Base-by-base conservation (phyloP, 2,797 vertebrate species). In the Hephaestus fuliginosus region DNA sequence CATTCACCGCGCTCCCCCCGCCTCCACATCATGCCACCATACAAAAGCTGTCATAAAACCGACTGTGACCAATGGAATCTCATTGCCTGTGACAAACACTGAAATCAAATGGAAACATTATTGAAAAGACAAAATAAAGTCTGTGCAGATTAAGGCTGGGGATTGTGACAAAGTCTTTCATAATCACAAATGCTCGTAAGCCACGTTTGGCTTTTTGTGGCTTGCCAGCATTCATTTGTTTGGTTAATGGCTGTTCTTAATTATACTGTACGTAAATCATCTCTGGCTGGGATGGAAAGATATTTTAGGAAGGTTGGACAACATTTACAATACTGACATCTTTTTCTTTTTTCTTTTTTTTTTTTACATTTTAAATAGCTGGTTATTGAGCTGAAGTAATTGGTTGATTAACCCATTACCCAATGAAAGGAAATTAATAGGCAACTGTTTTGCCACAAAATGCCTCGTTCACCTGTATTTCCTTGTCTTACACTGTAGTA, bases 91-190 rank as follows among this genome's bases (percentile, higher is more conserved):
- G 55, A 2, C 53, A 70, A 78, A 73, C 36, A 58, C 41, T 46
- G 68, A 67, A 85, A 65, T 81, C 64, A n/a, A 74, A 61, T 56
- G 25, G 25, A 39, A 81, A 74, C n/a, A n/a, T 70, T 39, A 53
- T 52, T 48, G 53, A 60, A 64, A 77, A 78, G 10, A 44, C n/a
- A 62, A 43, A 80, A 22, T 72, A 46, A 3, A n/a, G 25, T 62
- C 43, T 1, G 3, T 3, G 7, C 10, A 62, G 83, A 73, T 86
- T 81, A 82, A 43, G 8, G 61, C 48, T 33, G 61, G 20, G 18
- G 57, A 61, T 68, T 86, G 67, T 61, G 49, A 62, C 56, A 17
- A 66, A 71, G 56, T 49, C 12, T 41, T 67, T 68, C 20, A 51
- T 56, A 62, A 78, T 74, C 46, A 7, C 53, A 53, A 73, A 82